Conservation (phyloP, 2,113 vertebrate genomes). For the Lepus timidus region DNA sequence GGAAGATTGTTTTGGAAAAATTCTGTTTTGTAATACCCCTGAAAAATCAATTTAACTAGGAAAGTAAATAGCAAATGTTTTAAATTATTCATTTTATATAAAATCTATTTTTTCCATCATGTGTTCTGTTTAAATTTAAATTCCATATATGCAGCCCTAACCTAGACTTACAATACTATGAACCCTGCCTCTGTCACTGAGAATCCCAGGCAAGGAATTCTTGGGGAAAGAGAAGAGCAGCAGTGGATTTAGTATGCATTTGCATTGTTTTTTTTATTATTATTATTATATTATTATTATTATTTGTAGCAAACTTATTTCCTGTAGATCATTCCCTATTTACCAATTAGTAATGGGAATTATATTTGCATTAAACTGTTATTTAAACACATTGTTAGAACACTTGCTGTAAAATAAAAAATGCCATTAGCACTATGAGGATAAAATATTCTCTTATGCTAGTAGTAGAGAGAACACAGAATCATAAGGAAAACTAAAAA, state of each 20-base stretch:
- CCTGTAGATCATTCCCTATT: background rate
- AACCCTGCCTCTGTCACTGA: background rate
- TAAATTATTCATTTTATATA: conserved; percentile 4
- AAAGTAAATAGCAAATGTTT: background rate
- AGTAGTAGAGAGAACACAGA: background rate
- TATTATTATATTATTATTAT: background rate
- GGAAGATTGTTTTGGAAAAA: background rate
- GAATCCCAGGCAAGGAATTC: background rate
- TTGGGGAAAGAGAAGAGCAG: background rate
- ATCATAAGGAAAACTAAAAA: background rate
- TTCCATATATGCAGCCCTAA: background rate
- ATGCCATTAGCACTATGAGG: background rate
- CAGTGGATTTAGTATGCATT: background rate
- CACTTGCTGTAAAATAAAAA: background rate
- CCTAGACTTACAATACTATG: background rate
- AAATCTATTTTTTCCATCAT: background rate
- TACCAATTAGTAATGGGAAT: background rate
- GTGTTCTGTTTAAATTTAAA: background rate
- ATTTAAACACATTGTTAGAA: background rate
- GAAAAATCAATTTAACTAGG: background rate
- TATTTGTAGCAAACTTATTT: background rate
- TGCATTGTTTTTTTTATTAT: background rate
- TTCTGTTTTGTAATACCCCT: background rate
- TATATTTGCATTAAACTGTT: background rate
- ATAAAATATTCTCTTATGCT: background rate